Conservation (phyloP, 2,888 invertebrate species). For the Lottia scabra region DNA sequence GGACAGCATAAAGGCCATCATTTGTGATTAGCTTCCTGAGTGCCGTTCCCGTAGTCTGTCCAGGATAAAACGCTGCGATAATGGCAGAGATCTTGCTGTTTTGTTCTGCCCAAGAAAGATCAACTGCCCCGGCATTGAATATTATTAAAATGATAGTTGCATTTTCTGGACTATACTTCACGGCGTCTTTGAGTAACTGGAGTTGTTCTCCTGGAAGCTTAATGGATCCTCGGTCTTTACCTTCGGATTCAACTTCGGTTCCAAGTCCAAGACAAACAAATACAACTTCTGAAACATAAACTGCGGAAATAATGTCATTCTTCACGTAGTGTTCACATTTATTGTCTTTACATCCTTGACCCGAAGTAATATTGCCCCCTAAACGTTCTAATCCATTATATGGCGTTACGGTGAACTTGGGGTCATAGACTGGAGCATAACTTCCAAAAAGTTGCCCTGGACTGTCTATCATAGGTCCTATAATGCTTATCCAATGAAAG, state of each 20-base stretch:
- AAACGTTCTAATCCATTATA: constrained; percentile 43
- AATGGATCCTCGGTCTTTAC: constrained; percentile 47
- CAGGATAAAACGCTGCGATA: constrained; percentile 60
- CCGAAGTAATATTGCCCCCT: constrained; percentile 33
- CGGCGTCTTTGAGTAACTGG: constrained; percentile 49
- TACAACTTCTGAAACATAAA: constrained; percentile 40
- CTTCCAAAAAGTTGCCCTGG: constrained; percentile 55
- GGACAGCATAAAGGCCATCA: constrained; percentile 40
- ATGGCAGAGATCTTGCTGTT: constrained; percentile 37
- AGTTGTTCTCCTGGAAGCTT: constrained; percentile 54
- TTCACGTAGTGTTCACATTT: constrained; percentile 44
- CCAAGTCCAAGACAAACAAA: constrained; percentile 33
- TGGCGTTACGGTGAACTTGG: constrained; percentile 49
- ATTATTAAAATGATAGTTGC: constrained; percentile 49
- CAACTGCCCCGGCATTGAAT: constrained; percentile 47
- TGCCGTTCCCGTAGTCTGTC: constrained; percentile 58
- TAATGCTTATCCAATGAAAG: constrained; percentile 23
- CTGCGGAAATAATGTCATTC: constrained; percentile 36
- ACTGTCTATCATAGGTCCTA: constrained; percentile 65
- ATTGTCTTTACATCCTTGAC: constrained; percentile 47
- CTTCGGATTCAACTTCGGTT: constrained; percentile 45
- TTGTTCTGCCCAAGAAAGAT: constrained; percentile 38
- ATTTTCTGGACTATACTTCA: constrained; percentile 26
- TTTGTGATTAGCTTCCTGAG: constrained; percentile 43
- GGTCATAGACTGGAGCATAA: constrained; percentile 50